Conservation (phyloP, 2,888 invertebrate species). For the Caenorhabditis sp. region DNA sequence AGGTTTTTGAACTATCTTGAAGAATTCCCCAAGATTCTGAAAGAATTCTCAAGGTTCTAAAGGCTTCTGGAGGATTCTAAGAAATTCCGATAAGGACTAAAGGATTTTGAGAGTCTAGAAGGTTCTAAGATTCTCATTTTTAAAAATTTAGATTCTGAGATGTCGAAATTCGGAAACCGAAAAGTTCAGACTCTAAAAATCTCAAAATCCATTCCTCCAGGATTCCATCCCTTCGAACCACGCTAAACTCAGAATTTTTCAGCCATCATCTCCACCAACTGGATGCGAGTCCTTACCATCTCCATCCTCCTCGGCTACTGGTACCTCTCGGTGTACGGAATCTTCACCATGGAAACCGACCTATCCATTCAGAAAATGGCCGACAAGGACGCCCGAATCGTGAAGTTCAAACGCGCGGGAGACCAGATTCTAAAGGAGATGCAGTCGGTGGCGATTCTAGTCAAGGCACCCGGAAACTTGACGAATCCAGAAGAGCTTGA, state of each 20-base stretch:
- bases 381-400: conserved; percentile 66
- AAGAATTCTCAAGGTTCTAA: too few relatives aligned
- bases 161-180: too few relatives aligned
- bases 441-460: conserved; percentile 73
- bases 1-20: too few relatives aligned
- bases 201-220: too few relatives aligned
- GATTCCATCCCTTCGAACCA: too few relatives aligned
- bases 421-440: conserved; percentile 66
- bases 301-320: conserved; percentile 69
- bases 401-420: conserved; percentile 70
- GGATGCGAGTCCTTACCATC: conserved; percentile 61
- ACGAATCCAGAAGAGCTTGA: conserved; percentile 56
- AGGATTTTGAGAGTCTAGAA: too few relatives aligned
- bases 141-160: too few relatives aligned
- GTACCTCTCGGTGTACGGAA: conserved; percentile 71
- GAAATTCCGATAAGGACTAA: too few relatives aligned
- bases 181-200: too few relatives aligned
- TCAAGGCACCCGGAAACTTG: conserved; percentile 70
- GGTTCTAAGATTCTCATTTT: too few relatives aligned
- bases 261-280: conserved; percentile 58
- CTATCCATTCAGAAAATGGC: conserved; percentile 75
- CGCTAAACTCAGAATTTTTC: not conserved
- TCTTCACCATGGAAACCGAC: conserved; percentile 71
- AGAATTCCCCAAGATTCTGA: too few relatives aligned
- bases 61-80: too few relatives aligned